A percentile compares a stretch with the other conserved stretches of the same genome.
Evolutionary conservation across 1,140 invertebrate genomes (phyloP).

Genomic region (Panonychus citri): DNA sequence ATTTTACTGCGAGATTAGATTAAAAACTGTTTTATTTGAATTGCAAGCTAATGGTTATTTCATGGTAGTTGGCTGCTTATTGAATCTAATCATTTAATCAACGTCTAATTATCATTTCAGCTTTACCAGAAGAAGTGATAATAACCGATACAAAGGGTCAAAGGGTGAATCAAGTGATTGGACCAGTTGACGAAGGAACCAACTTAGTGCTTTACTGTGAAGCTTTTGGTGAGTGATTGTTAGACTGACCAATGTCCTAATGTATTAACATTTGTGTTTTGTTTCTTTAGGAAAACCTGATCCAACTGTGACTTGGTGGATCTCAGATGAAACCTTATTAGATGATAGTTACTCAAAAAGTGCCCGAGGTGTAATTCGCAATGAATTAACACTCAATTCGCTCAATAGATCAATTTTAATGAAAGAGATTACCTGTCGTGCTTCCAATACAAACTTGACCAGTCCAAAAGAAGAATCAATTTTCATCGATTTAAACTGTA

Average conservation of each 20-base stretch:
- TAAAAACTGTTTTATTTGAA: too few relatives aligned
- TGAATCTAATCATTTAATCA: too few relatives aligned
- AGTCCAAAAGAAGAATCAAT: constrained; percentile 19
- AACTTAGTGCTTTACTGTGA: constrained; percentile 59
- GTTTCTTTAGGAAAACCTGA: constrained; percentile 15
- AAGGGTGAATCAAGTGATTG: constrained; percentile 18
- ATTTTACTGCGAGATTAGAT: too few relatives aligned
- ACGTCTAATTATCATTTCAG: background rate
- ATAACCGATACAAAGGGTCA: constrained; percentile 5
- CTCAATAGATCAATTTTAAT: constrained; percentile 49
- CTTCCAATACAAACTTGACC: constrained; percentile 51
- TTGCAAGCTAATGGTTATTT: too few relatives aligned
- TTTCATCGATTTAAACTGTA: constrained; percentile 19
- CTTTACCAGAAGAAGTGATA: constrained; percentile 5
- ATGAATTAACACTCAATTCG: constrained; percentile 42
- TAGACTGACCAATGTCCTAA: background rate
- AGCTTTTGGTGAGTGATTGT: constrained; percentile 45
- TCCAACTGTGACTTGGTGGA: constrained; percentile 19
- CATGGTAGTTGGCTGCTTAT: too few relatives aligned
- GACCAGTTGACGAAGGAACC: constrained; percentile 62
- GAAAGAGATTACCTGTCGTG: constrained; percentile 58
- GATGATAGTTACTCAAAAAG: constrained; percentile 14
- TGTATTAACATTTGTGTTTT: background rate
- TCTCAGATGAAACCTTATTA: constrained; percentile 13
- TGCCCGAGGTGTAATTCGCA: constrained; percentile 18